Evolutionary conservation across 2,888 invertebrate species (phyloP).

Genomic region (Ormia ochracea): DNA sequence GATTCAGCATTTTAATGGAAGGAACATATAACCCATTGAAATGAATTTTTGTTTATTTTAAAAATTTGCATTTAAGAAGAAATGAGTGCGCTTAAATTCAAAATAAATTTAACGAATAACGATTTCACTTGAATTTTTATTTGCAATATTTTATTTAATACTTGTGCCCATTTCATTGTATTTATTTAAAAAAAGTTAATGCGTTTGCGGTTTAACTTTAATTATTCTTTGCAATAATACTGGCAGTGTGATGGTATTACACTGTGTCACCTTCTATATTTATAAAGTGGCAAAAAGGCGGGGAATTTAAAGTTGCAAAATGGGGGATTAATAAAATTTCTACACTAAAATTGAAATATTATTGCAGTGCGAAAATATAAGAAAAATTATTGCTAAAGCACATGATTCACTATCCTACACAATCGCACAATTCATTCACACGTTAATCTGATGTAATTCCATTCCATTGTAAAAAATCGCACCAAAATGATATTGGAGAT

Average conservation of each 20-base stretch:
- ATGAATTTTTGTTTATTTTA: conserved; percentile 6
- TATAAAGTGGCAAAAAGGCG: neutral
- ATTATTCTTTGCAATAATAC: neutral
- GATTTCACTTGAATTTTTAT: conserved; percentile 4
- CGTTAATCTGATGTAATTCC: no score
- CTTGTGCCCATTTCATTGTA: neutral
- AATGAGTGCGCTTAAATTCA: neutral
- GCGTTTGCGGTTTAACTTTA: conserved; percentile 2
- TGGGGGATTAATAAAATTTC: no score
- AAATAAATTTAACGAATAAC: neutral
- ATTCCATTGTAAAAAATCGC: no score
- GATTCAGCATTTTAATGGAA: neutral
- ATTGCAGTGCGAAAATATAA: no score
- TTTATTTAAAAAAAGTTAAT: neutral
- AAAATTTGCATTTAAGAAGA: conserved; percentile 1
- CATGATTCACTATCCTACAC: no score
- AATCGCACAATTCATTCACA: no score
- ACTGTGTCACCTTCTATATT: neutral
- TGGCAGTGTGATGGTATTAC: neutral
- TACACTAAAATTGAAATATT: no score
- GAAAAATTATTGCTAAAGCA: no score
- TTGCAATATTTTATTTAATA: conserved; percentile 7
- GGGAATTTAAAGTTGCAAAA: neutral
- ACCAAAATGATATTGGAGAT: no score
- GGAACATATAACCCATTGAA: neutral